Evolutionary conservation across 2,113 vertebrate genomes (phyloP), one percentile per base, ranked within the genome.

Genomic region (Catharus bicknelli): DNA sequence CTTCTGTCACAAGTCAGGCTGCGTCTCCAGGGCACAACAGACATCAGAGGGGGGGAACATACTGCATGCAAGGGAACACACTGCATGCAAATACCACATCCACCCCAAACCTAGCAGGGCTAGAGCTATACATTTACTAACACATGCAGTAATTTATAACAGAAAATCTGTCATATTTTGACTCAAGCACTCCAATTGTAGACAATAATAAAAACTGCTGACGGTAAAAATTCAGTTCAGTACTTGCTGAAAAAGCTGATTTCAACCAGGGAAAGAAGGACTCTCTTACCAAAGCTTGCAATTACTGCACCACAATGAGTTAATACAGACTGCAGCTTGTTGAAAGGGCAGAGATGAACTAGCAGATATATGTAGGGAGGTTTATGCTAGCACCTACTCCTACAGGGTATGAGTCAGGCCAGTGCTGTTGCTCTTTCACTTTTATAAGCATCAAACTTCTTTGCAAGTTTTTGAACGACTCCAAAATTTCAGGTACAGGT

Each of bases 361-460:
- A 94, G 87, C 72, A 95, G 75, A 94, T 92, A 92, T 19, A 89
- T 36, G 86, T 78, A 85, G 77, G 80, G 88, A 94, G 90, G 90
- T 86, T 95, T 96, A 90, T 81, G 66, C 96, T 96, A 90, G 87
- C 91, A 94, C 90, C 43, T 93, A 94, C 95, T 95, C 95, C 96
- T 95, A 96, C 95, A 93, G 79, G 43, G 64, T 95, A 94, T 96
- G 94, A 96, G 91, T 96, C 96, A 96, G 85, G 90, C 72, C 93
- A 91, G n/a, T 67, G 61, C n/a, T 90, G 50, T 75, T 96, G 76
- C 72, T 96, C 72, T 96, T 92, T 95, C 91, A 91, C 79, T 94
- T 96, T 64, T 88, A 67, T 58, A 67, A 70, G 75, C 38, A 77
- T 76, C 86, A 77, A 80, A 90, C 12, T 72, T 88, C 68, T 88